Conservation (phyloP, 2,888 invertebrate genomes). For the Drosophila mayaguana region DNA sequence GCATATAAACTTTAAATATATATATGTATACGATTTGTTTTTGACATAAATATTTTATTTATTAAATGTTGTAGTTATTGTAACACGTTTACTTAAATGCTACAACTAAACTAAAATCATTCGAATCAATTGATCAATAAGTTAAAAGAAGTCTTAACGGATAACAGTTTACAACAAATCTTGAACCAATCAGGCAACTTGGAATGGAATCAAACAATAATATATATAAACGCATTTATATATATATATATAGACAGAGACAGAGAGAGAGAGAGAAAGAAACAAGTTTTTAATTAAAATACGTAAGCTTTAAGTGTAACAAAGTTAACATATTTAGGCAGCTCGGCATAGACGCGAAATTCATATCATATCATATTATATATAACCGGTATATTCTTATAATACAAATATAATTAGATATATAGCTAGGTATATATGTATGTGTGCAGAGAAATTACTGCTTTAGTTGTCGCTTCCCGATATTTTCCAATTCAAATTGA, state of each 20-base stretch:
- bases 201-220: slow-evolving; percentile 26
- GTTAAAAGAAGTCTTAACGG: slow-evolving; percentile 12
- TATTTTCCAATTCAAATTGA: slow-evolving; percentile 63
- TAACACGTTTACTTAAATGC: slow-evolving; percentile 67
- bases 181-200: slow-evolving; percentile 38
- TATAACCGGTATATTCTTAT: slow-evolving; percentile 25
- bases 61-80: slow-evolving; percentile 71
- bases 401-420: slow-evolving; percentile 29
- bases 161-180: slow-evolving; percentile 36
- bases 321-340: slow-evolving; percentile 64
- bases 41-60: slow-evolving; percentile 51
- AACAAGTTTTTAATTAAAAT: slow-evolving; percentile 32
- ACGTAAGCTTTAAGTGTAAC: slow-evolving; percentile 16
- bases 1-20: too few relatives aligned
- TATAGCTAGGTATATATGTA: slow-evolving; percentile 15
- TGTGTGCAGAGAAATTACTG: slow-evolving; percentile 16
- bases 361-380: slow-evolving; percentile 17
- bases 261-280: slow-evolving; percentile 10
- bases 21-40: background rate
- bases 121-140: slow-evolving; percentile 13
- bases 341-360: slow-evolving; percentile 71
- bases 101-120: slow-evolving; percentile 42
- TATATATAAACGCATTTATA: background rate
- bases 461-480: slow-evolving; percentile 25
- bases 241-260: background rate